These are phyloP conservation scores for Agrotis segetum DNA, from an alignment of 2,888 invertebrate species.

Conservation along the genomic window DNA sequence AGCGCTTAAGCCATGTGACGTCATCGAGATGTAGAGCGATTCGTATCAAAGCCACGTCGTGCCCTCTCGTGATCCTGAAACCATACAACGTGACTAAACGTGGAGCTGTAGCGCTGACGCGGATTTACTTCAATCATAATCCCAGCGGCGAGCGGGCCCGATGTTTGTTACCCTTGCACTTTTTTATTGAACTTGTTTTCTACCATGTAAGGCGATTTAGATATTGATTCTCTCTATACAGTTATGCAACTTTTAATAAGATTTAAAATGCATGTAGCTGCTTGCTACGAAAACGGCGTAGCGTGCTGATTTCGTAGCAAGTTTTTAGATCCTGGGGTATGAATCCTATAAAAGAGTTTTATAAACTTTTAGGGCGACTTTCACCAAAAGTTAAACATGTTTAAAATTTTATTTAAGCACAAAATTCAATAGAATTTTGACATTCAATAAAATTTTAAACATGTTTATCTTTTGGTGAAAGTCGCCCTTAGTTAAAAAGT, in stretches of 20 bases:
- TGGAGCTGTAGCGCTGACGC: constrained; percentile 34
- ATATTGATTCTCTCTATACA: constrained; percentile 24
- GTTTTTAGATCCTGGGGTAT: not conserved
- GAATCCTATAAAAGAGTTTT: too few species aligned
- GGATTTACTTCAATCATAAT: constrained; percentile 50
- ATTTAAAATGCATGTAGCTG: not conserved
- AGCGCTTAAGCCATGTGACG: constrained; percentile 72
- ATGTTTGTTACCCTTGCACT: constrained; percentile 19
- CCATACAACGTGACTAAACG: constrained; percentile 47
- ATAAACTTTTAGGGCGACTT: too few species aligned
- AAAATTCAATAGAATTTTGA: too few species aligned
- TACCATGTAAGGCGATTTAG: constrained; percentile 31
- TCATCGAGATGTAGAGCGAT: constrained; percentile 73
- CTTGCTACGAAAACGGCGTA: not conserved
- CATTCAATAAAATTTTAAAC: too few species aligned
- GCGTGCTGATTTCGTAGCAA: constrained; percentile 1
- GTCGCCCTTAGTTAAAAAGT: too few species aligned
- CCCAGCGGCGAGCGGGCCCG: constrained; percentile 13
- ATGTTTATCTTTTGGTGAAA: too few species aligned
- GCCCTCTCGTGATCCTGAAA: constrained; percentile 83
- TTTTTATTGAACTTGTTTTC: constrained; percentile 30
- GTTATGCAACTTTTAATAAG: not conserved
- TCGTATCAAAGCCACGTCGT: constrained; percentile 84
- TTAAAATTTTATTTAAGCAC: too few species aligned
- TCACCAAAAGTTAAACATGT: too few species aligned